Percentiles rank a stretch among this genome's conserved stretches.
phyloP scores from a whole-genome alignment of 2,113 vertebrate genomes.

The Sinocyclocheilus anshuiensis region DNA sequence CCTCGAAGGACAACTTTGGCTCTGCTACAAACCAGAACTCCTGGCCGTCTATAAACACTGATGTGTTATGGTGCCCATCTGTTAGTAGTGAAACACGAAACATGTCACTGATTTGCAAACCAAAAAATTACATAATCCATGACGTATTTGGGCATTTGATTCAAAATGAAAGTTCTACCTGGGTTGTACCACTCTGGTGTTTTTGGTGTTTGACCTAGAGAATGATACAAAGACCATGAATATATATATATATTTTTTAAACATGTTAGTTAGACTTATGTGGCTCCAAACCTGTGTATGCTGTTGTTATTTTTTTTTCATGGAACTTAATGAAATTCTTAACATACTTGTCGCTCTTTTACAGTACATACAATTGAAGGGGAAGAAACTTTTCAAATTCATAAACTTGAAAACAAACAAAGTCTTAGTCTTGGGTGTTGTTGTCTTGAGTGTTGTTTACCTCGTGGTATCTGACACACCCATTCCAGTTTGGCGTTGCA shows the following conservation, averaged over 20 bases:
- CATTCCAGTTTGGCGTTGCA: constrained; percentile 90
- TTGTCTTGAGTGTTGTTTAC: constrained; percentile 70
- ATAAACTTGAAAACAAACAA: not conserved
- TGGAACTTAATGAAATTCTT: not conserved
- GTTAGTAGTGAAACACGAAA: constrained; percentile 43
- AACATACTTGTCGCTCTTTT: not conserved
- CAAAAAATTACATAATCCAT: not conserved
- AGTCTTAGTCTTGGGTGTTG: not conserved
- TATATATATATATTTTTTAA: not conserved
- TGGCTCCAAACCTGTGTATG: not conserved
- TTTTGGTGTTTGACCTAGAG: constrained; percentile 79
- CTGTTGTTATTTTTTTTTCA: not conserved
- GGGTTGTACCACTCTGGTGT: constrained; percentile 91
- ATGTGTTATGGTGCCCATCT: constrained; percentile 81
- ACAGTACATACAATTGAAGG: not conserved
- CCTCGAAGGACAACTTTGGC: constrained; percentile 78
- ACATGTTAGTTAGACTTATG: not conserved
- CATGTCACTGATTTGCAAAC: not conserved
- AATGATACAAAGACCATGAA: constrained; percentile 29
- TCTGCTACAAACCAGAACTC: constrained; percentile 92
- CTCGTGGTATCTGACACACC: constrained; percentile 92
- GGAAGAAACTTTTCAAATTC: not conserved
- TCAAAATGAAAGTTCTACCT: constrained; percentile 70
- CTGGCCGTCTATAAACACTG: constrained; percentile 81
- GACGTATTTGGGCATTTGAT: not conserved